Conservation (phyloP, 2,113 vertebrate species). For the Sciurus niger region DNA sequence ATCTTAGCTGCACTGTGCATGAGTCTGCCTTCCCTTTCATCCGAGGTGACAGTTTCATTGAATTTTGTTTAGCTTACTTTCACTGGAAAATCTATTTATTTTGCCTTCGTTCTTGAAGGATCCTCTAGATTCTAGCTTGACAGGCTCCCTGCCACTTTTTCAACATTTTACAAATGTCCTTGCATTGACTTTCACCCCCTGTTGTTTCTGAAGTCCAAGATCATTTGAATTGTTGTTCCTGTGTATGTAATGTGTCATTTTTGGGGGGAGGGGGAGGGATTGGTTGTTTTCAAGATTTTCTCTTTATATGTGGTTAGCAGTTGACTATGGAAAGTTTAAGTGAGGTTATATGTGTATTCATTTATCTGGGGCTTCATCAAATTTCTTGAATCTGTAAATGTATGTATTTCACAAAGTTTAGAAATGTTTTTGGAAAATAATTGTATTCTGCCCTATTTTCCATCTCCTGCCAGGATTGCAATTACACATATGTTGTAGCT, state of each 20-base stretch:
- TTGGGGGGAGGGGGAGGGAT: too few relatives aligned
- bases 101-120: background rate
- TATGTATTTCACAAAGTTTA: background rate
- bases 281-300: background rate
- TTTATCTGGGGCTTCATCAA: background rate
- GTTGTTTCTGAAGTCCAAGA: constrained; percentile 22
- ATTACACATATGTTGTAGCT: background rate
- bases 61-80: background rate
- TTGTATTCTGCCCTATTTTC: background rate
- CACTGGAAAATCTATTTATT: constrained; percentile 11
- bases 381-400: background rate
- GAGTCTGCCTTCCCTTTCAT: background rate
- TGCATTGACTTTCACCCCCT: background rate
- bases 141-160: background rate
- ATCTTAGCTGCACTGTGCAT: background rate
- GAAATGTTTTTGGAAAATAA: background rate
- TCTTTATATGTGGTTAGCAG: background rate
- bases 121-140: background rate
- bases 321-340: background rate
- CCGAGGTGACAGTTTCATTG: background rate
- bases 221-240: background rate
- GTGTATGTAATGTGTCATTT: background rate
- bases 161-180: background rate
- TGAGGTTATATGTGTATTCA: background rate
- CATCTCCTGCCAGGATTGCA: background rate